Evolutionary conservation across 1,140 invertebrate species (phyloP), one percentile per base, ranked within the genome.

Genomic region (Ganaspis sp.): DNA sequence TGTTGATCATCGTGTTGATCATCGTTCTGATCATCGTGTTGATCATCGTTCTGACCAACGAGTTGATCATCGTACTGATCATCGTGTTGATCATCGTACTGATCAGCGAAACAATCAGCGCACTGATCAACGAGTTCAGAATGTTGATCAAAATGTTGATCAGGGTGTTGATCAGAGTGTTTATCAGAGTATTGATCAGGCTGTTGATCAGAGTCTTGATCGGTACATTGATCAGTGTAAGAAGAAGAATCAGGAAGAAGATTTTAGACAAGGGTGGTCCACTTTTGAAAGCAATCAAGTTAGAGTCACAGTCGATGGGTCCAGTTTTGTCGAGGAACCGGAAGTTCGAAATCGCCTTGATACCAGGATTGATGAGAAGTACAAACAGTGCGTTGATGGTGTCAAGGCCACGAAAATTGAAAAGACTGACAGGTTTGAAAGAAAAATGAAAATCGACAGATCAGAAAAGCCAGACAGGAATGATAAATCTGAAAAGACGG

Each of bases 331-430:
- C 9, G 84, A 84, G 2, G 73, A 73, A 0, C 34, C 72, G 6
- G 80, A 76, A 9, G 70, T 76, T 29, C 79, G 72, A 19, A 81
- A 80, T 9, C 79, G 73, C 19, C 84, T 85, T 26, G 86, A 90
- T 21, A 88, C 81, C 0, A 85, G 75, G 1, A 90, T 90, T 71
- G 88, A 91, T 29, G 88, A 90, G 15, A 90, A 91, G 58, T 90
- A 90, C 78, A 90, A 90, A 19, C 87, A 87, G 29, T 91, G 89
- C 71, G 89, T 91, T 5, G 85, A 90, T 21, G 87, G 79, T 6
- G 88, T 84, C 0, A 86, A 76, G 26, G 73, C 73, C 5, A 74
- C 40, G 4, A 82, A 82, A 19, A 26, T 19, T 19, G n/a, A 26
- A 75, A 75, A 71, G 45, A 17, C 40, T 9, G 21, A 73, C 12